These are phyloP conservation scores for Pammene fasciana DNA, from an alignment of 2,888 invertebrate species.

Conservation along the genomic window DNA sequence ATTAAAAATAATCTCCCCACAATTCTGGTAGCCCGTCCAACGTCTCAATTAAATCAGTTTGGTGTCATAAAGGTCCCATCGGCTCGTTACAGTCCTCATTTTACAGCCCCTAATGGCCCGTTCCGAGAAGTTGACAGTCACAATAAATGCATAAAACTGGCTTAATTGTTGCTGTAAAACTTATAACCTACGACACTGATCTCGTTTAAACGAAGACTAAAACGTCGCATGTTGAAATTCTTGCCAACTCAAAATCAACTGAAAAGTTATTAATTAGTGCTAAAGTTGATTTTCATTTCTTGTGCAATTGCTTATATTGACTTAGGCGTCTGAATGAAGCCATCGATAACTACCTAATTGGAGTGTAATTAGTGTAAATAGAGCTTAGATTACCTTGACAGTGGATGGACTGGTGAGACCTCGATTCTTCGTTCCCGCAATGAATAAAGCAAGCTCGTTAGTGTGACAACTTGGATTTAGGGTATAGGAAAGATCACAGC, in stretches of 20 bases:
- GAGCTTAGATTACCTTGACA: not conserved
- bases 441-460: conserved; percentile 55
- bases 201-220: not conserved
- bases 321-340: not conserved
- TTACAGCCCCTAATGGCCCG: conserved; percentile 77
- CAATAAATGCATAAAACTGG: conserved; percentile 77
- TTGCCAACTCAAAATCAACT: not conserved
- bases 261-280: not conserved
- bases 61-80: conserved; percentile 66
- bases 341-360: not conserved
- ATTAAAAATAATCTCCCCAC: conserved; percentile 16
- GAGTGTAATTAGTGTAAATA: conserved; percentile 15
- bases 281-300: not conserved
- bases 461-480: conserved; percentile 61
- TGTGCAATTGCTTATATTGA: not conserved
- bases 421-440: too few relatives aligned
- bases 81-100: conserved; percentile 77
- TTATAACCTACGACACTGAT: conserved; percentile 52
- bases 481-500: conserved; percentile 53
- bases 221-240: not conserved
- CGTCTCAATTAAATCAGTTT: conserved; percentile 46
- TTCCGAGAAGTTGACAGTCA: conserved; percentile 79
- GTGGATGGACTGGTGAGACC: too few relatives aligned
- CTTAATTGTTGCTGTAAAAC: conserved; percentile 73
- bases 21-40: conserved; percentile 37